A percentile compares a stretch with the other conserved stretches of the same genome.
Evolutionary conservation across 2,888 invertebrate genomes (phyloP).

Genomic region (Ophonus ardosiacus): DNA sequence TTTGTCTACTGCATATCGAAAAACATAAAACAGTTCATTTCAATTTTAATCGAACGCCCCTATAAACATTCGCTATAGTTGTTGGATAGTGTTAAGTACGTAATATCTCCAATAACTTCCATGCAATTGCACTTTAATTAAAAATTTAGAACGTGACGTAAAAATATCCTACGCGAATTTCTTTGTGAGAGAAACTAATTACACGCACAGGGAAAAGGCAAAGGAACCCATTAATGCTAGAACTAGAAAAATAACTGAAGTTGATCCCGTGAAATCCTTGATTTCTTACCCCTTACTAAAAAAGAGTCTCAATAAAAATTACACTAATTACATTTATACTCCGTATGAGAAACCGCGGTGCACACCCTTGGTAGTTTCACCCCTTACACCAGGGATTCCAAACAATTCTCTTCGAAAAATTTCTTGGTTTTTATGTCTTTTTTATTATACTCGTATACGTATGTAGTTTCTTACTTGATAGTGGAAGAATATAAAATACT

Average conservation of each 20-base stretch:
- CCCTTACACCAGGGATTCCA: neutral
- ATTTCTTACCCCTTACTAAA: neutral
- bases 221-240: slow-evolving; percentile 18
- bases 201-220: slow-evolving; percentile 5
- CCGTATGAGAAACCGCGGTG: slow-evolving; percentile 7
- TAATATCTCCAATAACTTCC: slow-evolving; percentile 15
- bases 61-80: neutral
- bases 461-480: too few species aligned
- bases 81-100: neutral
- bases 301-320: slow-evolving; percentile 47
- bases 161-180: slow-evolving; percentile 1
- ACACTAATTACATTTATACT: slow-evolving; percentile 55
- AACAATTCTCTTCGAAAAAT: neutral
- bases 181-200: slow-evolving; percentile 26
- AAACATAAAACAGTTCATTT: neutral
- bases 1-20: neutral
- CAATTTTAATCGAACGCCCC: neutral
- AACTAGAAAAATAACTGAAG: slow-evolving; percentile 30
- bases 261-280: slow-evolving; percentile 15
- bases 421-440: too few species aligned
- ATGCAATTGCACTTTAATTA: slow-evolving; percentile 35
- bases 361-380: neutral
- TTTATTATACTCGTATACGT: too few species aligned
- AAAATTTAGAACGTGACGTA: slow-evolving; percentile 13
- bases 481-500: too few species aligned